Conservation (phyloP, 2,797 vertebrate species). For the Clamator glandarius region DNA sequence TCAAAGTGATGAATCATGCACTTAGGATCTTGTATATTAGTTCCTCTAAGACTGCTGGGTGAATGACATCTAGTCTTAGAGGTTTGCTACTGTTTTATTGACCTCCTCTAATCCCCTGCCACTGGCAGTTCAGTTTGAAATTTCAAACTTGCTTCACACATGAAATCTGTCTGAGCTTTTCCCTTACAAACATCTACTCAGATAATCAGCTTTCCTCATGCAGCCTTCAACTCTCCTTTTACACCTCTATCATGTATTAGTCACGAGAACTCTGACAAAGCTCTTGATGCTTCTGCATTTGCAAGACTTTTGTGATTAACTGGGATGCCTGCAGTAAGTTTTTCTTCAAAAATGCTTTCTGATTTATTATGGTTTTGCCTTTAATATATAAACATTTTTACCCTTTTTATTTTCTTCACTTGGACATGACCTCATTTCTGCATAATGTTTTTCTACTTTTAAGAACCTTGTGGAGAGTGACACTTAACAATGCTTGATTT, state of each 20-base stretch:
- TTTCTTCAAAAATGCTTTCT: neutral
- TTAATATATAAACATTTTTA: neutral
- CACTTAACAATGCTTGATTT: neutral
- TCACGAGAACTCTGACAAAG: neutral
- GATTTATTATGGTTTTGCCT: neutral
- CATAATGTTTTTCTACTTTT: neutral
- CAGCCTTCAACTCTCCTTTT: neutral
- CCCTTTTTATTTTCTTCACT: neutral
- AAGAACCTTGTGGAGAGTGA: neutral
- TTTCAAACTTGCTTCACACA: neutral
- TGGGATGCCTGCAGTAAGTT: neutral
- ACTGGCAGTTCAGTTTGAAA: neutral
- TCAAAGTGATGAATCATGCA: slow-evolving; percentile 33
- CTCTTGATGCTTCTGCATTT: neutral
- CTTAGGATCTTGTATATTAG: slow-evolving; percentile 14
- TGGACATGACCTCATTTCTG: neutral
- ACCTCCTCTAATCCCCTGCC: neutral
- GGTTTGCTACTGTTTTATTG: slow-evolving; percentile 48
- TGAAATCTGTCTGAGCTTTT: neutral
- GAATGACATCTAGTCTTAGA: neutral
- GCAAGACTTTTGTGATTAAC: neutral
- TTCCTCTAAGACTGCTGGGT: neutral
- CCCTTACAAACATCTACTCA: neutral
- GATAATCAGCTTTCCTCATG: neutral
- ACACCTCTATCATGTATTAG: neutral